These are phyloP conservation scores for Clarias pachynema DNA, from an alignment of 2,797 vertebrate genomes.

Conservation along the genomic window DNA sequence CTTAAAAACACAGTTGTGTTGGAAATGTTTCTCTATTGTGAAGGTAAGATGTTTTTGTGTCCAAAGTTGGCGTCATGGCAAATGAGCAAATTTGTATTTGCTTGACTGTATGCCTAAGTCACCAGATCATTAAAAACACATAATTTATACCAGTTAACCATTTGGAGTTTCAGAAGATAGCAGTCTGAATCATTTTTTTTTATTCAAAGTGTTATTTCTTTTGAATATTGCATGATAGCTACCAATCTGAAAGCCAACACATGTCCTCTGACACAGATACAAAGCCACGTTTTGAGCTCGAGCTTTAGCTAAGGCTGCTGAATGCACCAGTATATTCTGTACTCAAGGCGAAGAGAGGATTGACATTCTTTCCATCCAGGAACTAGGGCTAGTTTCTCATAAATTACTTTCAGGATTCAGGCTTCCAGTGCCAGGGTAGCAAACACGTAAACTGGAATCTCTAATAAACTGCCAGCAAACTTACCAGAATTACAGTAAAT, in stretches of 20 bases:
- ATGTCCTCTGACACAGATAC: neutral
- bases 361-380: conserved; percentile 5
- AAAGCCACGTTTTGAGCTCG: neutral
- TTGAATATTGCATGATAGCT: neutral
- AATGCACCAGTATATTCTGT: conserved; percentile 1
- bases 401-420: neutral
- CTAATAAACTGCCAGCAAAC: neutral
- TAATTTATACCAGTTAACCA: neutral
- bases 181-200: neutral
- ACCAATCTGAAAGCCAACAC: neutral
- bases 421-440: neutral
- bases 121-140: neutral
- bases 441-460: neutral
- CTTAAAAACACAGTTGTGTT: neutral
- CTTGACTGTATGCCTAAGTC: neutral
- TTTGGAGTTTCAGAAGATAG: neutral
- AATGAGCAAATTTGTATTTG: neutral
- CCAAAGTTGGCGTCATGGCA: neutral
- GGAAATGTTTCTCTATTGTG: neutral
- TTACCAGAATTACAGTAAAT: neutral
- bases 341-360: neutral
- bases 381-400: neutral
- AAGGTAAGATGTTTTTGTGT: neutral
- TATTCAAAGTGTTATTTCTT: neutral
- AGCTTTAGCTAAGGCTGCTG: neutral